These are phyloP conservation scores for Rhagium mordax DNA, from an alignment of 2,888 invertebrate genomes.

Conservation along the genomic window DNA sequence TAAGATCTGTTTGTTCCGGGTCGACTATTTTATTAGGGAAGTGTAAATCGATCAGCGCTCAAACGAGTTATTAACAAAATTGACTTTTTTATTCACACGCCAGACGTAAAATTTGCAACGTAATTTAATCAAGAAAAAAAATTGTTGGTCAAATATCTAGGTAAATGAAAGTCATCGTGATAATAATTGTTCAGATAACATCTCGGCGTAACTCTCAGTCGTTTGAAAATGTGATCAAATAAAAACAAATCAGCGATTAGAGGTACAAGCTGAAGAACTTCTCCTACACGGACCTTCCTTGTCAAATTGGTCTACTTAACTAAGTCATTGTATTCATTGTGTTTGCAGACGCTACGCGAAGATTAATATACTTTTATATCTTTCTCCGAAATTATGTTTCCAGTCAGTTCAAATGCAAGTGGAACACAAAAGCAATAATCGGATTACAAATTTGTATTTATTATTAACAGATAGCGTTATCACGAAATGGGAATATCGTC, in stretches of 20 bases:
- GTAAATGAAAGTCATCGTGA: conserved; percentile 35
- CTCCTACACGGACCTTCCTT: not conserved
- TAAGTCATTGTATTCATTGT: not conserved
- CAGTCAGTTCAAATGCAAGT: no score
- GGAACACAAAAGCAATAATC: no score
- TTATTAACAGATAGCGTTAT: no score
- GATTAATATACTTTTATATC: not conserved
- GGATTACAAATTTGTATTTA: no score
- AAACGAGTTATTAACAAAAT: not conserved
- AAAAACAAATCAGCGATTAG: conserved; percentile 2
- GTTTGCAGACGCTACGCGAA: not conserved
- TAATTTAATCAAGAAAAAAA: conserved; percentile 7
- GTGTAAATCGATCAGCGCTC: not conserved
- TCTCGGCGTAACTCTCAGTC: not conserved
- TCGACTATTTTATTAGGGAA: not conserved
- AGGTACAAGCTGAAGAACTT: not conserved
- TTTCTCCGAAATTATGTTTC: no score
- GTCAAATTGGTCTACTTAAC: conserved; percentile 8
- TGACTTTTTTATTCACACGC: conserved; percentile 8
- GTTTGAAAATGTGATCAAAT: not conserved
- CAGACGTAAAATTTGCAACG: not conserved
- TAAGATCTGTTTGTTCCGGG: not conserved
- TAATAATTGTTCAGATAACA: conserved; percentile 3
- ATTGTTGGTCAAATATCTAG: conserved; percentile 25
- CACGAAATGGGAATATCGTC: no score